Conservation (phyloP, 2,888 invertebrate species). For the Nephrocerus scutellatus region DNA sequence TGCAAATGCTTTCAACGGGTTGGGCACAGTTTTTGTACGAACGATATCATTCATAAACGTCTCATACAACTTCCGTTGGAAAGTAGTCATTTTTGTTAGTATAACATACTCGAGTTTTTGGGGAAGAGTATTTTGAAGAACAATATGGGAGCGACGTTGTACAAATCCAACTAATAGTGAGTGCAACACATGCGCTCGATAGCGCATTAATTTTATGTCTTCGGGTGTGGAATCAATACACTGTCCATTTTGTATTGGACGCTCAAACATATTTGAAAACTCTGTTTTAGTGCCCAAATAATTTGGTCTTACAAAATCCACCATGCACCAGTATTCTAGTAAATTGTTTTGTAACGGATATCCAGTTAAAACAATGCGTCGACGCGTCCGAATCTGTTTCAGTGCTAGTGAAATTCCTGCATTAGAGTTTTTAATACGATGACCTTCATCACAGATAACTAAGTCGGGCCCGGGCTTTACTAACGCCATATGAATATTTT, state of each 20-base stretch:
- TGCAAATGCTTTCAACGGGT: conserved; percentile 95
- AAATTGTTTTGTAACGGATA: conserved; percentile 98
- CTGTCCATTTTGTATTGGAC: conserved; percentile 97
- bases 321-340: conserved; percentile 97
- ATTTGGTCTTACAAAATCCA: conserved; percentile 95
- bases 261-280: conserved; percentile 97
- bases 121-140: conserved; percentile 85
- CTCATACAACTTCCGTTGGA: conserved; percentile 86
- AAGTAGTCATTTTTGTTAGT: conserved; percentile 77
- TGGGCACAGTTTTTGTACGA: conserved; percentile 76
- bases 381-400: conserved; percentile 88
- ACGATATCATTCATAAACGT: conserved; percentile 91
- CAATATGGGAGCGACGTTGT: conserved; percentile 88
- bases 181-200: conserved; percentile 91
- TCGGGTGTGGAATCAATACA: conserved; percentile 94
- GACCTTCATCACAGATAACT: conserved; percentile 94
- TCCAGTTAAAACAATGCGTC: conserved; percentile 92
- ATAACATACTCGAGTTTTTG: conserved; percentile 93
- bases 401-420: conserved; percentile 93
- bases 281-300: conserved; percentile 94
- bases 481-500: conserved; percentile 76
- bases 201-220: conserved; percentile 89
- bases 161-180: conserved; percentile 93
- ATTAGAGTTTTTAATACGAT: conserved; percentile 95
- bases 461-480: conserved; percentile 89